Conservation (phyloP, 1,140 invertebrate species). For the Drosophila gunungcola region DNA sequence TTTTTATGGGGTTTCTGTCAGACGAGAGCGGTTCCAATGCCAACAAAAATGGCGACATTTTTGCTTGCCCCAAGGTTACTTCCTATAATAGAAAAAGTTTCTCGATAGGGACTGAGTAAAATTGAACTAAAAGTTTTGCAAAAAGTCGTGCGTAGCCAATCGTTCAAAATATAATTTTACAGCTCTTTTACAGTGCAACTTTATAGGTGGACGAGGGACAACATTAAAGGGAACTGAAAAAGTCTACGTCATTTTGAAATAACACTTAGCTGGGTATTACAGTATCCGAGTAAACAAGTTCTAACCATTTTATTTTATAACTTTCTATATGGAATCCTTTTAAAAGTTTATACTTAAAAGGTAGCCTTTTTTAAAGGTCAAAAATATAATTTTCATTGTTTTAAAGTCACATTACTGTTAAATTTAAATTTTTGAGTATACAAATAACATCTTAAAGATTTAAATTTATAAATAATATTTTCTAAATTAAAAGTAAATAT, state of each 20-base stretch:
- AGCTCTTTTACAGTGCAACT: slow-evolving; percentile 4
- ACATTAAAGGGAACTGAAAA: neutral
- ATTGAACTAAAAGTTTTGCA: slow-evolving; percentile 42
- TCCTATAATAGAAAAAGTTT: slow-evolving; percentile 43
- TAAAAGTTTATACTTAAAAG: no score
- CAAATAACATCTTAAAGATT: no score
- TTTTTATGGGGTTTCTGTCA: slow-evolving; percentile 40
- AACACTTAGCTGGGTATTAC: neutral
- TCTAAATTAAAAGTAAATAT: no score
- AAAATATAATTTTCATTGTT: no score
- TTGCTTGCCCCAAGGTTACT: slow-evolving; percentile 32
- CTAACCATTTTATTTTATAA: neutral
- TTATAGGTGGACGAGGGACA: neutral
- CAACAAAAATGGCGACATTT: slow-evolving; percentile 19
- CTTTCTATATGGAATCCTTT: no score
- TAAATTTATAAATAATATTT: no score
- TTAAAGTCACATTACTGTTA: no score
- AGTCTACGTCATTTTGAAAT: neutral
- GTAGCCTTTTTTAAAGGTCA: no score
- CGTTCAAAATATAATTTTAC: slow-evolving; percentile 31
- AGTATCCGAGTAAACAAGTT: neutral
- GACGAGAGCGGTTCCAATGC: slow-evolving; percentile 18
- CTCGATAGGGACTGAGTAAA: slow-evolving; percentile 19
- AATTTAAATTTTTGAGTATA: no score
- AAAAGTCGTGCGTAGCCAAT: slow-evolving; percentile 26